phyloP scores from a whole-genome alignment of 1,140 invertebrate genomes.

The Chymomyza costata region DNA sequence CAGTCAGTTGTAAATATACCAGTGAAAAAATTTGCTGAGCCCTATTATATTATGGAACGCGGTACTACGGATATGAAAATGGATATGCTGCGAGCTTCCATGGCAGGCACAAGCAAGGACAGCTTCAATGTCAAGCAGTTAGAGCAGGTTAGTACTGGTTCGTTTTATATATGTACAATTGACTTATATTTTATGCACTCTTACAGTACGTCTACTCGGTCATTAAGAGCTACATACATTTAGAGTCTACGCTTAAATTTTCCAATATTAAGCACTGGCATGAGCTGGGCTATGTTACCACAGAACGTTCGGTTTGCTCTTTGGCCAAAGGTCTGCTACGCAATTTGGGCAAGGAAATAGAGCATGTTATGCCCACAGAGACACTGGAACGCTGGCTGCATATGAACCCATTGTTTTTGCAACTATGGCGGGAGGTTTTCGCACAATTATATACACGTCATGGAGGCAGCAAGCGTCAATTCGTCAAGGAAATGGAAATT shows the following conservation, averaged over 20 bases:
- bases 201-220: constrained; percentile 67
- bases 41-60: constrained; percentile 64
- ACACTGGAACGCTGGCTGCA: constrained; percentile 69
- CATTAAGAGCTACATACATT: constrained; percentile 64
- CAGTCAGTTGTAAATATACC: constrained; percentile 47
- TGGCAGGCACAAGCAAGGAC: constrained; percentile 37
- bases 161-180: background rate
- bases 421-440: constrained; percentile 77
- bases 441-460: constrained; percentile 75
- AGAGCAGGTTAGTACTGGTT: constrained; percentile 45
- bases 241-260: constrained; percentile 50
- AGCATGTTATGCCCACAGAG: constrained; percentile 51
- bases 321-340: constrained; percentile 77
- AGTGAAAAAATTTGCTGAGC: constrained; percentile 52
- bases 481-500: constrained; percentile 66
- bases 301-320: constrained; percentile 76
- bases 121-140: constrained; percentile 57
- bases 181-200: background rate
- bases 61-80: constrained; percentile 62
- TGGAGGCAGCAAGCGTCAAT: constrained; percentile 65
- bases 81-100: constrained; percentile 48
- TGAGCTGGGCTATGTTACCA: constrained; percentile 76
- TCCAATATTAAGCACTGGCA: constrained; percentile 76
- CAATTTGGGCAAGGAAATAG: constrained; percentile 56
- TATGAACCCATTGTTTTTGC: constrained; percentile 64